Percentiles rank a stretch among this genome's conserved stretches.
Evolutionary conservation across 1,140 invertebrate genomes (phyloP).

Genomic region (Heliconius hewitsoni): DNA sequence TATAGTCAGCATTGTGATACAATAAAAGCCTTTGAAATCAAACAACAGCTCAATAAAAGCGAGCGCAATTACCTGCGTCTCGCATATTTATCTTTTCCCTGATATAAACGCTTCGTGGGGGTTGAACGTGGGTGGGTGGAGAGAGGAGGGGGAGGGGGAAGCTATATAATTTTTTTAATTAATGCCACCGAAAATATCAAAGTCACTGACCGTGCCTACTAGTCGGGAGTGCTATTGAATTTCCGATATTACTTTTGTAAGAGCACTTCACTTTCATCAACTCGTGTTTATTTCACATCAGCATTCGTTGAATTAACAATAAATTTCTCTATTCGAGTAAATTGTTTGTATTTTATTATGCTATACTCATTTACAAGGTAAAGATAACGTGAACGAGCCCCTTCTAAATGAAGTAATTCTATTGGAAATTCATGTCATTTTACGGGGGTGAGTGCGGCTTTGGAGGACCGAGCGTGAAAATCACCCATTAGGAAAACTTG

Average conservation of each 20-base stretch:
- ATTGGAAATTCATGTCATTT: slow-evolving; percentile 64
- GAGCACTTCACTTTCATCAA: slow-evolving; percentile 37
- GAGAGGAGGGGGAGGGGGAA: slow-evolving; percentile 45
- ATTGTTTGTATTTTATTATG: slow-evolving; percentile 8
- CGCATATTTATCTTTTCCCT: slow-evolving; percentile 75
- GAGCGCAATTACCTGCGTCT: slow-evolving; percentile 72
- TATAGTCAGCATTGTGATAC: slow-evolving; percentile 40
- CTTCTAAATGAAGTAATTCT: slow-evolving; percentile 55
- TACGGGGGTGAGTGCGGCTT: slow-evolving; percentile 45
- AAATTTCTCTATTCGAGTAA: not conserved
- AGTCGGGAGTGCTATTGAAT: slow-evolving; percentile 69
- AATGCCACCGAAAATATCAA: slow-evolving; percentile 77
- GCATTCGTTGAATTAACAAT: not conserved
- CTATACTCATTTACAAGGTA: slow-evolving; percentile 2
- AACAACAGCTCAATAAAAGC: slow-evolving; percentile 75
- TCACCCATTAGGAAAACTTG: slow-evolving; percentile 64
- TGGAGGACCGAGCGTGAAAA: slow-evolving; percentile 51
- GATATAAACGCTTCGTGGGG: slow-evolving; percentile 72
- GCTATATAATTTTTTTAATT: slow-evolving; percentile 80
- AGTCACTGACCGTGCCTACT: slow-evolving; percentile 68
- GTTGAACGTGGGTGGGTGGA: slow-evolving; percentile 62
- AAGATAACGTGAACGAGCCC: slow-evolving; percentile 31
- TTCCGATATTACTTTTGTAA: slow-evolving; percentile 64
- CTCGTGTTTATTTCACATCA: not conserved
- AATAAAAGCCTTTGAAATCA: slow-evolving; percentile 73